Evolutionary conservation across 2,797 vertebrate genomes (phyloP).

Genomic region (Mormyrops boulengeri): DNA sequence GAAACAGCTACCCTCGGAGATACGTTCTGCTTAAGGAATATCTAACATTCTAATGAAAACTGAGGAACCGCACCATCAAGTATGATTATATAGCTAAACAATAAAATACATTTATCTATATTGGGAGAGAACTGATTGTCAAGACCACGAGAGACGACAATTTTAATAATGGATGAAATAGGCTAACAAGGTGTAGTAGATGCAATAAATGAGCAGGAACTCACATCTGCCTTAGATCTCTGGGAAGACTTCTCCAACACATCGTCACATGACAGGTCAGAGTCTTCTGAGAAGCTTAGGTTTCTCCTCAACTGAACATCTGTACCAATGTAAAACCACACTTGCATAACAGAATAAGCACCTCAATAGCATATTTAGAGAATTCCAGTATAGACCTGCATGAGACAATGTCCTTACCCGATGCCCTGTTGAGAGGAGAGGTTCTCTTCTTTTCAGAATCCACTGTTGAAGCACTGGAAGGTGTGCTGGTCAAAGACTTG

Average conservation of each 20-base stretch:
- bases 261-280: slow-evolving; percentile 92
- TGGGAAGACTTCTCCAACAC: slow-evolving; percentile 86
- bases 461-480: slow-evolving; percentile 79
- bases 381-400: neutral
- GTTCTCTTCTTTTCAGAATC: slow-evolving; percentile 74
- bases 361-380: neutral
- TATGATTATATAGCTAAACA: neutral
- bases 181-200: neutral
- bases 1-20: neutral
- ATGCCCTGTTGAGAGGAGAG: slow-evolving; percentile 61
- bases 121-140: neutral
- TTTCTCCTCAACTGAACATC: slow-evolving; percentile 80
- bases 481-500: slow-evolving; percentile 81
- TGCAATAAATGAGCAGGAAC: slow-evolving; percentile 31
- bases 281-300: slow-evolving; percentile 92
- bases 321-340: slow-evolving; percentile 37
- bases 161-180: neutral
- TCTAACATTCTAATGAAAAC: neutral
- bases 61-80: neutral
- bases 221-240: slow-evolving; percentile 89
- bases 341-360: neutral
- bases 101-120: neutral
- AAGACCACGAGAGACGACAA: neutral
- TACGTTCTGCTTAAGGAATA: neutral
- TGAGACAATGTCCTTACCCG: slow-evolving; percentile 56